Base-by-base conservation (phyloP, 2,797 vertebrate species). In the Sebastolobus altivelis region DNA sequence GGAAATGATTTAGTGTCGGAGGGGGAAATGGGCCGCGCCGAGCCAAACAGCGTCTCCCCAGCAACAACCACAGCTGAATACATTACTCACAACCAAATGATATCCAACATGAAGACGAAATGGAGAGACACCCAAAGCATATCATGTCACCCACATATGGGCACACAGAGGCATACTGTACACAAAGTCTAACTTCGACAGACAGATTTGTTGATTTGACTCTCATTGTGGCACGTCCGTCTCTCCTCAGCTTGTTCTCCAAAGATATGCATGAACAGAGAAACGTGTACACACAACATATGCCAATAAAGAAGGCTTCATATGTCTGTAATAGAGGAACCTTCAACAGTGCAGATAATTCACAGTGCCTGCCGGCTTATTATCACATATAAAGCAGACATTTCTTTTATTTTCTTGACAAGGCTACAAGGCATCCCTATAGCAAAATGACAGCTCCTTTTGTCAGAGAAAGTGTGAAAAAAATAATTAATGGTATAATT, bases 51-150 rank as follows among this genome's bases (percentile, higher is more conserved):
- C 13, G 79, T 82, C 86, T 88, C 77, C 63, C 66, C 75, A 65
- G 79, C 83, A 89, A 92, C 88, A 89, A 90, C 91, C 81, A 71
- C 65, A 91, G 85, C 40, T 69, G 87, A 90, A 91, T 88, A 90
- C 66, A 85, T 85, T 66, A 87, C 58, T 43, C 49, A 29, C 14
- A 67, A 77, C 61, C 82, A 82, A 85, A 87, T 77, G 65, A 88
- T 79, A 72, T 80, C 75, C 74, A 65, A 71, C 62, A 80, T 65
- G 75, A 85, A 80, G 65, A 66, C 55, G 63, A 79, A 82, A 78
- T 69, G 33, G 37, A 81, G 59, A 74, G 46, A 61, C 46, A 76
- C 18, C 13, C 37, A 77, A 77, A 77, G 65, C 70, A 65, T 72
- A 70, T 86, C 79, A 82, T 73, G 68, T 72, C 72, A 66, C 71